Percentiles rank a stretch among this genome's conserved stretches.
phyloP scores from a whole-genome alignment of 1,140 invertebrate species.

The Mya arenaria region DNA sequence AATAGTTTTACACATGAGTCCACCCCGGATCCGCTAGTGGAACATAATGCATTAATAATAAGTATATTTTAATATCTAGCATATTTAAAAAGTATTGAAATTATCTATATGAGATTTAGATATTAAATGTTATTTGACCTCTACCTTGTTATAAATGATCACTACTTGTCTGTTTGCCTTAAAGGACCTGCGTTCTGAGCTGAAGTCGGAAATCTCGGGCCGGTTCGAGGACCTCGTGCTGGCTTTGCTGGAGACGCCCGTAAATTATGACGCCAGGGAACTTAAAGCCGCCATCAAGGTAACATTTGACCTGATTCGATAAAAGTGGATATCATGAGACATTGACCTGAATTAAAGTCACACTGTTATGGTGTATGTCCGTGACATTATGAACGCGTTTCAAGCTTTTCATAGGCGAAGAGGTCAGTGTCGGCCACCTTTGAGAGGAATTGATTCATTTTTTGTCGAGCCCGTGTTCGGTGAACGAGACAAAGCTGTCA shows the following conservation, averaged over 20 bases:
- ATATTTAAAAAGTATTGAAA: background rate
- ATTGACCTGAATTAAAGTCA: background rate
- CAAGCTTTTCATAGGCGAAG: background rate
- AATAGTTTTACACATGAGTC: background rate
- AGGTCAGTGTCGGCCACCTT: background rate
- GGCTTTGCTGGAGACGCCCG: conserved; percentile 65
- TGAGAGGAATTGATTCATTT: background rate
- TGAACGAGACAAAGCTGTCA: too few relatives aligned
- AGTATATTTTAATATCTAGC: background rate
- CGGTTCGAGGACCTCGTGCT: conserved; percentile 66
- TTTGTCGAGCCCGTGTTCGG: background rate
- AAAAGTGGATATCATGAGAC: background rate
- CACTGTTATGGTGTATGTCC: background rate
- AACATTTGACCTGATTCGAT: background rate
- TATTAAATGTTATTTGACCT: background rate
- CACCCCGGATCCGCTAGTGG: background rate
- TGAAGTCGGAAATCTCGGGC: conserved; percentile 71
- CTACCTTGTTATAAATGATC: background rate
- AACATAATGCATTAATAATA: background rate
- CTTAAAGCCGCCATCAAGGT: conserved; percentile 95
- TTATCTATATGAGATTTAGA: background rate
- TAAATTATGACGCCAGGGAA: conserved; percentile 88
- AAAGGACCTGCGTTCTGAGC: conserved; percentile 68
- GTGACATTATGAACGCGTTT: background rate
- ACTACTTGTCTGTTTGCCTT: background rate